Base-by-base conservation (phyloP, 2,888 invertebrate genomes). In the Drosophila kanekoi region DNA sequence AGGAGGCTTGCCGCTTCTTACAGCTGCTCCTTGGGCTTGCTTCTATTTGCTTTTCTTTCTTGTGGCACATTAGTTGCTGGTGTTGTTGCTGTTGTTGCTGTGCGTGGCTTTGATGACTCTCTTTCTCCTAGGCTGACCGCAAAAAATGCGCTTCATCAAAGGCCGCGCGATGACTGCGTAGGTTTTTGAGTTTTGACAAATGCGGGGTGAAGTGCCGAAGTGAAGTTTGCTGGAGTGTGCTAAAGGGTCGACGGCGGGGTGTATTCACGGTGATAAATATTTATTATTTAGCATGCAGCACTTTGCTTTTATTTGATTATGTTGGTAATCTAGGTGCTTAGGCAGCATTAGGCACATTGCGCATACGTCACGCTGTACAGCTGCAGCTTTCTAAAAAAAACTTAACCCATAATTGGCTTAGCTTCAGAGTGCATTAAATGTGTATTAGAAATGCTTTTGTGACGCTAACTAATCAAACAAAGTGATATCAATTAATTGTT, bases 31-130 rank as follows among this genome's bases (percentile, higher is more conserved):
- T 79, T 81, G 40, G 64, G 64, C 75, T 74, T 43, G 53, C 61
- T 69, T 81, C 87, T 84, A 87, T 87, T 81, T 82, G 79, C 86
- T 69, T 87, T 85, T 82, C 83, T 87, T 85, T 82, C 83, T 79
- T 85, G 64, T 85, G 88, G 60, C 87, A 81, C 85, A 87, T 84
- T 81, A 79, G 75, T 75, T 75, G 70, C 43, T 57, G 69, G 23
- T 57, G 51, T 5, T 69, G 44, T 33, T 64, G 9, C 38, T 72
- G 43, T 44, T 65, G 75, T 41, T 47, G 56, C 3, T 72, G 64
- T 80, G 81, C 72, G 73, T 74, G 57, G 71, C 79, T 71, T 70
- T 84, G 84, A 88, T 81, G 87, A 86, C 84, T 88, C 81, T 81
- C 68, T 81, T 72, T 78, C 78, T 72, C 62, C 67, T 54, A 51